Conservation (phyloP, 2,797 vertebrate species). For the Cheirogaleus major region DNA sequence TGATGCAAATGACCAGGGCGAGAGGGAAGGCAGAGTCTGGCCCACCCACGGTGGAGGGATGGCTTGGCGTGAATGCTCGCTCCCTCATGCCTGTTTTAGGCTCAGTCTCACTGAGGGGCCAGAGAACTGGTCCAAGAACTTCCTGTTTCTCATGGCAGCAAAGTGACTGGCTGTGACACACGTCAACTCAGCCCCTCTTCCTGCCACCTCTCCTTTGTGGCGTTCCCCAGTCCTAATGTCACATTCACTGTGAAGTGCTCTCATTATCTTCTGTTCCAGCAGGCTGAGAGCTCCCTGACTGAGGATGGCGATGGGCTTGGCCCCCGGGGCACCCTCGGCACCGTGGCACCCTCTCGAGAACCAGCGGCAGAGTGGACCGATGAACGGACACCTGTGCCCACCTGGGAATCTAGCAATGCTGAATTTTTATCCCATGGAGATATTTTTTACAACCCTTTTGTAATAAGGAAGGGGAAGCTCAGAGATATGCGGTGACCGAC, state of each 20-base stretch:
- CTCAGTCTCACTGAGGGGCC: rapidly evolving
- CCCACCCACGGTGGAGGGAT: rapidly evolving
- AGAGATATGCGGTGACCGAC: background rate
- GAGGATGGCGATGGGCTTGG: background rate
- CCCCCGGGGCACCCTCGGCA: background rate
- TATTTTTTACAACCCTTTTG: background rate
- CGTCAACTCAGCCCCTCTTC: background rate
- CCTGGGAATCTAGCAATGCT: background rate
- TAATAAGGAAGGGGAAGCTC: background rate
- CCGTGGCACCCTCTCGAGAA: rapidly evolving
- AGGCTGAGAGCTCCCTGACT: background rate
- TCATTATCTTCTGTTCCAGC: background rate
- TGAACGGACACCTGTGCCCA: background rate
- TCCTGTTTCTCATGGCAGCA: background rate
- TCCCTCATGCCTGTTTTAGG: background rate
- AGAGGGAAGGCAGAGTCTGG: background rate
- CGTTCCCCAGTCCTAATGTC: background rate
- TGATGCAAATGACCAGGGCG: background rate
- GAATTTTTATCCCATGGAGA: background rate
- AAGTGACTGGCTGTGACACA: background rate
- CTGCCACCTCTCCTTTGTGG: background rate
- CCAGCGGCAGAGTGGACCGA: background rate
- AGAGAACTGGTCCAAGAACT: background rate
- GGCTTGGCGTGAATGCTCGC: too few species aligned
- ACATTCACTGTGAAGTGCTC: background rate